Evolutionary conservation across 1,140 invertebrate genomes (phyloP).

Genomic region (Lordiphosa mommai): DNA sequence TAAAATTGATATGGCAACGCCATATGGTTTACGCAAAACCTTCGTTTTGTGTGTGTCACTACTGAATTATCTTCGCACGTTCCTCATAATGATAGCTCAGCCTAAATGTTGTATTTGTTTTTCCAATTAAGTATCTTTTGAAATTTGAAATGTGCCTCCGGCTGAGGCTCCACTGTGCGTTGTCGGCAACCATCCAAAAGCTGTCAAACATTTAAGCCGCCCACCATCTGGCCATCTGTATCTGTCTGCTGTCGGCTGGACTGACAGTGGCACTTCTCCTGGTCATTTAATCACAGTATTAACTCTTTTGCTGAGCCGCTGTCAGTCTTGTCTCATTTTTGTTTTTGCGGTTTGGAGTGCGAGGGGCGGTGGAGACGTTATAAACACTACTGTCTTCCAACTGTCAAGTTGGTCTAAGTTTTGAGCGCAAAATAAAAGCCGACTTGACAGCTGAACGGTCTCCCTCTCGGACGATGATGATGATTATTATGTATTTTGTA

Average conservation of each 20-base stretch:
- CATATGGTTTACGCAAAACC: too few species aligned
- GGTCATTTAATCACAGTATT: conserved; percentile 79
- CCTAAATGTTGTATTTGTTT: conserved; percentile 13
- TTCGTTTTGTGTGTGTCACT: too few species aligned
- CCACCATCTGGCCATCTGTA: conserved; percentile 50
- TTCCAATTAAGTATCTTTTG: not conserved
- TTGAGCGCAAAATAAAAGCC: conserved; percentile 76
- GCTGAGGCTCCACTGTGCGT: not conserved
- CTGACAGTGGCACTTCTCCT: conserved; percentile 61
- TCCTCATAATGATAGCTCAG: too few species aligned
- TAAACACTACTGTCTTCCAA: conserved; percentile 77
- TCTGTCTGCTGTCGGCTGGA: conserved; percentile 11
- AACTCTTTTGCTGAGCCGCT: conserved; percentile 79
- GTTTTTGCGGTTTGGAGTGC: conserved; percentile 4
- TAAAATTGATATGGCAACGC: too few species aligned
- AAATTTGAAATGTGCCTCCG: too few species aligned
- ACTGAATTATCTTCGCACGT: too few species aligned
- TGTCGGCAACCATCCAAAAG: conserved; percentile 16
- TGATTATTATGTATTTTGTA: conserved; percentile 72
- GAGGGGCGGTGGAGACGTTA: conserved; percentile 36
- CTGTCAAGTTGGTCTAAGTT: conserved; percentile 75
- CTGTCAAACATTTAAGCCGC: conserved; percentile 62
- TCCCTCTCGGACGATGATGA: conserved; percentile 41
- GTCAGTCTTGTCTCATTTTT: conserved; percentile 69
- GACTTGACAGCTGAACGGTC: conserved; percentile 72